phyloP scores from a whole-genome alignment of 2,888 invertebrate species.

The Euplagia quadripunctaria region DNA sequence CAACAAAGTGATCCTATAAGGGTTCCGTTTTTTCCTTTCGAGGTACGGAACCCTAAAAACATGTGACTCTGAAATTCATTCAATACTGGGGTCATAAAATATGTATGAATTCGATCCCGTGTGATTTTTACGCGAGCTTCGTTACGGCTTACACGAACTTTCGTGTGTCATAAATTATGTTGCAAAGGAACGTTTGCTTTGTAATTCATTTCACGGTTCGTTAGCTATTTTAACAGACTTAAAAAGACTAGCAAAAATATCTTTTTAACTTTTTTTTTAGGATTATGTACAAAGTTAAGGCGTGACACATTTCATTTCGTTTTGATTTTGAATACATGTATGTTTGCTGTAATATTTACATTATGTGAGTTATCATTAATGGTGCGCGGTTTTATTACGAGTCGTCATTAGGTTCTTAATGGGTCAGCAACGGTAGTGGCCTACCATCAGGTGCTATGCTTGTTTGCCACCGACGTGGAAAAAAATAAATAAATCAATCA shows the following conservation, averaged over 20 bases:
- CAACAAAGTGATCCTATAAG: too few species aligned
- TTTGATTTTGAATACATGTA: background rate
- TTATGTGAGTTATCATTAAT: too few species aligned
- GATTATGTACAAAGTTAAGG: constrained; percentile 22
- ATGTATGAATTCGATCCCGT: constrained; percentile 52
- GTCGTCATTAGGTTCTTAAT: background rate
- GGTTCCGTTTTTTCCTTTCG: too few species aligned
- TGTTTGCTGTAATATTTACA: background rate
- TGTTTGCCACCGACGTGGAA: too few species aligned
- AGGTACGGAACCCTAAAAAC: too few species aligned
- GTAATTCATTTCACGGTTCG: constrained; percentile 71
- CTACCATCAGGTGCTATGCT: too few species aligned
- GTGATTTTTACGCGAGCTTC: constrained; percentile 60
- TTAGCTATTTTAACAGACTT: constrained; percentile 58
- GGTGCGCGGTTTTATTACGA: background rate
- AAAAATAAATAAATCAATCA: too few species aligned
- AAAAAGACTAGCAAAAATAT: constrained; percentile 44
- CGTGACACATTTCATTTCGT: background rate
- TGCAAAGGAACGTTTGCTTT: constrained; percentile 59
- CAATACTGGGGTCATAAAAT: background rate
- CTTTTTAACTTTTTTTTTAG: constrained; percentile 14
- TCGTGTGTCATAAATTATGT: constrained; percentile 62
- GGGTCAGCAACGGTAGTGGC: too few species aligned
- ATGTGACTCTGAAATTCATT: constrained; percentile 41
- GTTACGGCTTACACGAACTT: constrained; percentile 41